Evolutionary conservation across 2,797 vertebrate species (phyloP).

Genomic region (Hapalemur alaotrensis): DNA sequence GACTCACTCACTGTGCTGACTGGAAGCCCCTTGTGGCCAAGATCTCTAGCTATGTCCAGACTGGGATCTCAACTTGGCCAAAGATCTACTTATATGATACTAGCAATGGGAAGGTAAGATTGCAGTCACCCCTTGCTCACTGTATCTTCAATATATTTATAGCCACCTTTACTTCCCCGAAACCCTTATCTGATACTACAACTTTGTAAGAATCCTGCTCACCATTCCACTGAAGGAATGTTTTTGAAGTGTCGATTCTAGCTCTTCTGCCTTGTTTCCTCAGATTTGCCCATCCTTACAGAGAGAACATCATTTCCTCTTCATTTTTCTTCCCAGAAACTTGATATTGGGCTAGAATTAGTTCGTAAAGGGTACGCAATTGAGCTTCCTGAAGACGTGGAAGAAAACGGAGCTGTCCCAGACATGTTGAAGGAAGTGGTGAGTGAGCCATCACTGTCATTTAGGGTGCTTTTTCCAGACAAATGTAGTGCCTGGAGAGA

Average conservation of each 20-base stretch:
- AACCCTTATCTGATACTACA: not conserved
- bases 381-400: constrained; percentile 79
- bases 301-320: not conserved
- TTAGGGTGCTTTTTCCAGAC: not conserved
- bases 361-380: constrained; percentile 87
- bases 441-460: constrained; percentile 75
- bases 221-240: not conserved
- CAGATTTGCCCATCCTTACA: not conserved
- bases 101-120: constrained; percentile 83
- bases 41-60: constrained; percentile 91
- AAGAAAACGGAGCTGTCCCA: constrained; percentile 66
- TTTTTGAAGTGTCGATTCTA: not conserved
- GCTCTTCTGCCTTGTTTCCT: not conserved
- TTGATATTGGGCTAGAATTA: constrained; percentile 91
- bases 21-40: constrained; percentile 93
- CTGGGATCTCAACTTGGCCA: constrained; percentile 88
- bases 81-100: constrained; percentile 88
- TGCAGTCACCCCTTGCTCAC: not conserved
- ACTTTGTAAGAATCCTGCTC: not conserved
- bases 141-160: not conserved
- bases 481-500: not conserved
- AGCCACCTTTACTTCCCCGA: not conserved
- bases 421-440: constrained; percentile 83
- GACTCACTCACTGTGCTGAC: constrained; percentile 88
- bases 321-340: constrained; percentile 77